Conservation (phyloP, 1,140 invertebrate species). For the Bemisia tabaci region DNA sequence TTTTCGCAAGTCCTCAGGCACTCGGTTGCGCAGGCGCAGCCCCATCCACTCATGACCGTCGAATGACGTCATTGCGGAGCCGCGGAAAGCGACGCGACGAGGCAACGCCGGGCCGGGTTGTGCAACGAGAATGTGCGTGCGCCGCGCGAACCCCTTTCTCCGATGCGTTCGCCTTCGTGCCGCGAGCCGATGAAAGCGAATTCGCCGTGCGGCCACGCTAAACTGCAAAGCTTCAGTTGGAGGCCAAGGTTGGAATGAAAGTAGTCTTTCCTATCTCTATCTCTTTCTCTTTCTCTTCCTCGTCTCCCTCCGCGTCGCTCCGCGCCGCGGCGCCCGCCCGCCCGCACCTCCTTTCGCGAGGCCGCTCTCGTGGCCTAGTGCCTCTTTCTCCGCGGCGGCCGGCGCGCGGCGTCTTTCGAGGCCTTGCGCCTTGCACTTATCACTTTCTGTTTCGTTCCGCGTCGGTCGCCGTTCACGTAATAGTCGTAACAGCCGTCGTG, state of each 20-base stretch:
- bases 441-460: neutral
- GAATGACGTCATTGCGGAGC: too few species aligned
- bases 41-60: too few species aligned
- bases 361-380: neutral
- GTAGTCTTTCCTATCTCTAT: neutral
- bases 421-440: neutral
- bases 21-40: too few species aligned
- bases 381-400: neutral
- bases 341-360: neutral
- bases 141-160: neutral
- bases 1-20: too few species aligned
- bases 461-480: neutral
- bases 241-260: neutral
- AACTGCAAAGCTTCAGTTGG: neutral
- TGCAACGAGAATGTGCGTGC: neutral
- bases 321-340: too few species aligned
- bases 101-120: neutral
- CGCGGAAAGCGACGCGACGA: too few species aligned
- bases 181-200: neutral
- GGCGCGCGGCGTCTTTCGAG: too few species aligned
- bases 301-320: neutral
- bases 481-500: neutral
- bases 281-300: neutral
- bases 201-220: neutral
- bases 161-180: neutral